phyloP scores from a whole-genome alignment of 1,140 invertebrate genomes.

The Drosophila repletoides region DNA sequence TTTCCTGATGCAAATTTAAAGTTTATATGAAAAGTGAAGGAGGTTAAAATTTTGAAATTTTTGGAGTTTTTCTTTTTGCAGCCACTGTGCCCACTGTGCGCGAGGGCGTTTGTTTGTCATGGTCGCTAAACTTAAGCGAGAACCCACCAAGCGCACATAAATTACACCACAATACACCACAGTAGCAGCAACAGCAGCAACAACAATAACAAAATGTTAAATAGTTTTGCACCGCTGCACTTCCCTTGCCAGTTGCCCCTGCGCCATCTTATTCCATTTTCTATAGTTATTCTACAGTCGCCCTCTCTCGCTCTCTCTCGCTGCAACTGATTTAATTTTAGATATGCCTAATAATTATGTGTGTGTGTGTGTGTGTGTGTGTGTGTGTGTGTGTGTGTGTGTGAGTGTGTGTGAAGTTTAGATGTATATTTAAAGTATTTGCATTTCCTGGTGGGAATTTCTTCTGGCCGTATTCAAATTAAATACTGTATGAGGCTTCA shows the following conservation, averaged over 20 bases:
- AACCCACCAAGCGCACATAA: conserved; percentile 46
- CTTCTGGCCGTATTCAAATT: conserved; percentile 24
- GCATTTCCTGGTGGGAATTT: conserved; percentile 31
- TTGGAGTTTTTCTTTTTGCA: too few species aligned
- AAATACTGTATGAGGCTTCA: conserved; percentile 8
- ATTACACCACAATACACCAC: conserved; percentile 42
- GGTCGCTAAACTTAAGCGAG: conserved; percentile 1
- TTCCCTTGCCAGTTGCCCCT: conserved; percentile 2
- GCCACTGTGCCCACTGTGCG: conserved; percentile 29
- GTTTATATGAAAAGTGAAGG: too few species aligned
- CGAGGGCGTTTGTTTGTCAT: conserved; percentile 15
- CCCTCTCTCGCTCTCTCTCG: not conserved
- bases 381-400: not conserved
- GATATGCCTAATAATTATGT: conserved; percentile 53
- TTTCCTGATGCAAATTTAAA: too few species aligned
- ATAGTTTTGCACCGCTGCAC: conserved; percentile 20
- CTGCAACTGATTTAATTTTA: conserved; percentile 57
- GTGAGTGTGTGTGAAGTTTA: not conserved
- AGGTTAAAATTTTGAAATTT: too few species aligned
- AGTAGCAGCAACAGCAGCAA: not conserved
- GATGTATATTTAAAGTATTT: conserved; percentile 28
- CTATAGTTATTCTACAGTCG: too few species aligned
- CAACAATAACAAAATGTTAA: conserved; percentile 16
- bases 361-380: not conserved
- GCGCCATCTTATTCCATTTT: too few species aligned